Conservation (phyloP, 2,888 invertebrate species). For the Nasonovia ribisnigri region DNA sequence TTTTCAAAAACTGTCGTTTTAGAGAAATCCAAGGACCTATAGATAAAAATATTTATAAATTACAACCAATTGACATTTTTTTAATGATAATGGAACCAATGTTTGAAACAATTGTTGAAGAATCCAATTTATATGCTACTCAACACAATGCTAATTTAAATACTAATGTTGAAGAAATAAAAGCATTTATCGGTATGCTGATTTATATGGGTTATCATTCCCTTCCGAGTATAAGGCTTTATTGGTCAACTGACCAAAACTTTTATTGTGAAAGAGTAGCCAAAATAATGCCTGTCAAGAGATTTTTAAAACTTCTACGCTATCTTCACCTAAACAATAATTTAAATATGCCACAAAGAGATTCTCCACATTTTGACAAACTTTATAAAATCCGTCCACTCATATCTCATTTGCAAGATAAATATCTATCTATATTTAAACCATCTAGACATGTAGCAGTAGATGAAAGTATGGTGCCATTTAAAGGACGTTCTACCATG, state of each 20-base stretch:
- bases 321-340: constrained; percentile 35
- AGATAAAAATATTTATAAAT: constrained; percentile 1
- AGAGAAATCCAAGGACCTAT: not conserved
- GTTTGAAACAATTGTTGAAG: not conserved
- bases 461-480: not conserved
- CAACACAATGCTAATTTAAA: not conserved
- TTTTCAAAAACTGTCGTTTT: not conserved
- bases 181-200: not conserved
- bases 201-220: not conserved
- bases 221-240: not conserved
- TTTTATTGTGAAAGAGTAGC: constrained; percentile 2
- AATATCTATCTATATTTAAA: not conserved
- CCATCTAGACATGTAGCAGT: not conserved
- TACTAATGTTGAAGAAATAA: not conserved
- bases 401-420: not conserved
- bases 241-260: not conserved
- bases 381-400: not conserved
- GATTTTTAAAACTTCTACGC: constrained; percentile 4
- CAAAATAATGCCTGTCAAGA: constrained; percentile 25
- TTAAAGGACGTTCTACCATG: not conserved
- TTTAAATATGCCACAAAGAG: constrained; percentile 6
- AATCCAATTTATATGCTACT: not conserved
- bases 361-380: not conserved
- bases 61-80: not conserved
- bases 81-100: not conserved